These are phyloP conservation scores for Anolis sagrei DNA, from an alignment of 2,113 vertebrate species.

Conservation along the genomic window DNA sequence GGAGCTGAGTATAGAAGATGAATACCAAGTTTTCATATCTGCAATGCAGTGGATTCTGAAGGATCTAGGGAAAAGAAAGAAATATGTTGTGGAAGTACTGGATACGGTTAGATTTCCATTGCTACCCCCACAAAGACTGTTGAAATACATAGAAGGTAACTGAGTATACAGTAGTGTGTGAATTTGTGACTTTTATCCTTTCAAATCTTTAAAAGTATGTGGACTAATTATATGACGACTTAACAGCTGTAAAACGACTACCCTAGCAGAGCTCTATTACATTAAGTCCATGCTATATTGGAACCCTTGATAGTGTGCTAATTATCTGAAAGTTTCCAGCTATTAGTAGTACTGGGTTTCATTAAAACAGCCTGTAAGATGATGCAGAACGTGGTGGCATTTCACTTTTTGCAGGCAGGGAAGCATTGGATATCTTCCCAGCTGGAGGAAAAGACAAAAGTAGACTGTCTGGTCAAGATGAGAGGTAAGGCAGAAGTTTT, in stretches of 20 bases:
- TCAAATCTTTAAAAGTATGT: not conserved
- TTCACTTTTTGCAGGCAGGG: not conserved
- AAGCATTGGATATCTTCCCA: not conserved
- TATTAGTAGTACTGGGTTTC: not conserved
- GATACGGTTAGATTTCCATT: slow-evolving; percentile 93
- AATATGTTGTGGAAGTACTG: slow-evolving; percentile 90
- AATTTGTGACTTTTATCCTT: not conserved
- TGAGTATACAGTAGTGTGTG: slow-evolving; percentile 6
- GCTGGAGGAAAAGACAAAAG: not conserved
- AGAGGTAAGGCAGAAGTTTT: slow-evolving; percentile 6
- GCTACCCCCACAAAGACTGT: slow-evolving; percentile 90
- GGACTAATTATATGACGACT: not conserved
- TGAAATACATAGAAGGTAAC: slow-evolving; percentile 95
- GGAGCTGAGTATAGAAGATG: slow-evolving; percentile 95
- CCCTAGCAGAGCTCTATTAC: not conserved
- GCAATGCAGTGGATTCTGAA: slow-evolving; percentile 96
- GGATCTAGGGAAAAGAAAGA: slow-evolving; percentile 89
- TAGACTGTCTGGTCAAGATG: not conserved
- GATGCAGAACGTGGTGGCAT: not conserved
- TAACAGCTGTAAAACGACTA: not conserved
- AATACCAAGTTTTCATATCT: slow-evolving; percentile 94
- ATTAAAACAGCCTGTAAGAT: not conserved
- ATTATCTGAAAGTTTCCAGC: not conserved
- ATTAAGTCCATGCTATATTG: not conserved
- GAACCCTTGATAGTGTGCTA: not conserved